These are phyloP conservation scores for Electrophaes corylata DNA, from an alignment of 2,888 invertebrate genomes.

Conservation along the genomic window DNA sequence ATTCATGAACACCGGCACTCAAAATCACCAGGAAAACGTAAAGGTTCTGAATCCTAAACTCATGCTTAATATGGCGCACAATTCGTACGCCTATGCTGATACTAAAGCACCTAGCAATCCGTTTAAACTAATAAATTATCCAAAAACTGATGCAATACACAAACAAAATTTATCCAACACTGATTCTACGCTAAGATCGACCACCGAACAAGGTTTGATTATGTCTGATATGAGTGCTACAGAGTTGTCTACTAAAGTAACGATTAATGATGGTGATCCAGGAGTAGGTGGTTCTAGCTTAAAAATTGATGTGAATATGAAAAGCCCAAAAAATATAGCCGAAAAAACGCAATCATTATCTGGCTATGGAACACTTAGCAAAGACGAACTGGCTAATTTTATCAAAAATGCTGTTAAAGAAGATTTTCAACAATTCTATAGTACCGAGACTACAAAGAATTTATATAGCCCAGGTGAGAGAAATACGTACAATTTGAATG, in stretches of 20 bases:
- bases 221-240: background rate
- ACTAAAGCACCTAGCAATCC: background rate
- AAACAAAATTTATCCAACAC: background rate
- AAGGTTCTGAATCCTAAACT: conserved; percentile 6
- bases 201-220: background rate
- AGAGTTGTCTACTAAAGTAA: background rate
- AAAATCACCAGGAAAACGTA: conserved; percentile 12
- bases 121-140: too few relatives aligned
- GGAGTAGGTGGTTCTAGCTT: too few relatives aligned
- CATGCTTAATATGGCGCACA: background rate
- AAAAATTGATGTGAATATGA: too few relatives aligned
- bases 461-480: background rate
- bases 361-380: background rate
- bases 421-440: background rate
- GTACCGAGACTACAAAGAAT: background rate
- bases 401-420: conserved; percentile 4
- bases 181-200: background rate
- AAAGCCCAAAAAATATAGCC: background rate
- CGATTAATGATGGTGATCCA: background rate
- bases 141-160: background rate
- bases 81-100: background rate
- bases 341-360: background rate
- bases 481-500: background rate
- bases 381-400: conserved; percentile 1
- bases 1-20: conserved; percentile 19